Evolutionary conservation across 2,797 vertebrate genomes (phyloP).

Genomic region (Galago senegalensis): DNA sequence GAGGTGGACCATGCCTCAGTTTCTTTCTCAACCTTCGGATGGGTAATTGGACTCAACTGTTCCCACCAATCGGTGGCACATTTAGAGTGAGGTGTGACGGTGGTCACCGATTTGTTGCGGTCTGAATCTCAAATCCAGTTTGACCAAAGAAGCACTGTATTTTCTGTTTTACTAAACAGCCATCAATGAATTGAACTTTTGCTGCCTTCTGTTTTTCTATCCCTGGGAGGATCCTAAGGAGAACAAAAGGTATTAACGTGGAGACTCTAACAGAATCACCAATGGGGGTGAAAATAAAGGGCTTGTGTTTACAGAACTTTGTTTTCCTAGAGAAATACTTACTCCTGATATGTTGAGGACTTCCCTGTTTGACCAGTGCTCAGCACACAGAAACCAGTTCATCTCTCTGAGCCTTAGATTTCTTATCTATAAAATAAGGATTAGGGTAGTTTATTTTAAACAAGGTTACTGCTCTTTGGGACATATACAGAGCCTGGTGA

Average conservation of each 20-base stretch:
- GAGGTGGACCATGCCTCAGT: neutral
- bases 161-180: neutral
- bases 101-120: neutral
- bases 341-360: neutral
- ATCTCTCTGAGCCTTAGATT: neutral
- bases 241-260: neutral
- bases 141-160: neutral
- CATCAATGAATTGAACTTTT: neutral
- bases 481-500: neutral
- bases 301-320: neutral
- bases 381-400: neutral
- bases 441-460: neutral
- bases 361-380: neutral
- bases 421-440: constrained; percentile 6
- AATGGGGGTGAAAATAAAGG: neutral
- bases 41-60: neutral
- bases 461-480: neutral
- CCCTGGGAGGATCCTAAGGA: neutral
- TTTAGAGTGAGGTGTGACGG: neutral
- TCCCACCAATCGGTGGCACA: neutral
- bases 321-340: neutral
- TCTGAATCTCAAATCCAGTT: neutral
- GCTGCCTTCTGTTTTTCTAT: neutral
- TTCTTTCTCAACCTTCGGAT: neutral
- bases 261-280: neutral